Evolutionary conservation across 1,140 invertebrate genomes (phyloP).

Genomic region (Aradophagus sp.): DNA sequence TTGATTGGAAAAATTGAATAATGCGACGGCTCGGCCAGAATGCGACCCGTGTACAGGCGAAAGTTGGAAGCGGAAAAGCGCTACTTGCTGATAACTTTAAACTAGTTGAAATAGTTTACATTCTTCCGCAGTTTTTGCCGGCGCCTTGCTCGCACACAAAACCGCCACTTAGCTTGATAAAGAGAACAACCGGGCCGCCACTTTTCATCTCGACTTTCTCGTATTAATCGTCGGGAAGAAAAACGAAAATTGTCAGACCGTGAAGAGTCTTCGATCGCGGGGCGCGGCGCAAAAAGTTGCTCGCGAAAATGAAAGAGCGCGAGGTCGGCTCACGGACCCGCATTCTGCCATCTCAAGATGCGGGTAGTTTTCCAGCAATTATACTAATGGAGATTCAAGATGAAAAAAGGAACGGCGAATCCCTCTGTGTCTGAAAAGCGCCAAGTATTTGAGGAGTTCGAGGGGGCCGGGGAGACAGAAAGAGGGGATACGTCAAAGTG

Average conservation of each 20-base stretch:
- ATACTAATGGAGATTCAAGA: conserved; percentile 72
- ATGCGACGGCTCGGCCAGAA: too few species aligned
- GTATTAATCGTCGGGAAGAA: conserved; percentile 47
- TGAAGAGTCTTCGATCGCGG: conserved; percentile 47
- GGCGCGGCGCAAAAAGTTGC: conserved; percentile 54
- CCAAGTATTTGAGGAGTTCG: conserved; percentile 43
- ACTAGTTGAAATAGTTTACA: too few species aligned
- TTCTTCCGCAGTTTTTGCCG: too few species aligned
- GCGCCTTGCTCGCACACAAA: too few species aligned
- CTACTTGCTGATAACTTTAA: too few species aligned
- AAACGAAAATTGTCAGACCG: conserved; percentile 46
- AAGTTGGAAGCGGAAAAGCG: too few species aligned
- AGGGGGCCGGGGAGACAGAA: conserved; percentile 2
- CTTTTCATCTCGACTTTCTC: conserved; percentile 45
- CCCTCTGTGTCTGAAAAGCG: conserved; percentile 40
- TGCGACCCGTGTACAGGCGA: too few species aligned
- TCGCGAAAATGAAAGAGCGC: conserved; percentile 35
- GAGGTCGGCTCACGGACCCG: conserved; percentile 49
- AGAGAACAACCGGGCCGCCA: conserved; percentile 34
- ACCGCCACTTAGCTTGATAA: conserved; percentile 50
- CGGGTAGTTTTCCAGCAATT: conserved; percentile 71
- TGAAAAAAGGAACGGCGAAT: conserved; percentile 36
- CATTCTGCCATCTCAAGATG: conserved; percentile 63
- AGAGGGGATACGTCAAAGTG: too few species aligned
- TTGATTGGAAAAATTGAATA: too few species aligned